Percentiles rank a stretch among this genome's conserved stretches.
These are phyloP conservation scores for Nasonia longicornis DNA, from an alignment of 1,140 invertebrate species.

Conservation along the genomic window DNA sequence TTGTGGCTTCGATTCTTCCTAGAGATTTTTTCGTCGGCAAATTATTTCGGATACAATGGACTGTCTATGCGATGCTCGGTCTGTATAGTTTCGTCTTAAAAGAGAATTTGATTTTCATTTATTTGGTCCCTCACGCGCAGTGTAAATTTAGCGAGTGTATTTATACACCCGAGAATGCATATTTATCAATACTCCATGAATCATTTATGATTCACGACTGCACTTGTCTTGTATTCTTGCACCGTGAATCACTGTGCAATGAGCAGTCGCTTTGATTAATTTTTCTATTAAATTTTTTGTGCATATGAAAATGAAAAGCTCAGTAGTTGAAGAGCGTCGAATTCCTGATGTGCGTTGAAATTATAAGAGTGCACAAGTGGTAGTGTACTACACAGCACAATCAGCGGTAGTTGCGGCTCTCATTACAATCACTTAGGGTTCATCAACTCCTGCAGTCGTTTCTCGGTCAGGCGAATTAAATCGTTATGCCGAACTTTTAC, in stretches of 20 bases:
- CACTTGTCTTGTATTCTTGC: not conserved
- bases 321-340: too few relatives aligned
- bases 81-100: not conserved
- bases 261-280: not conserved
- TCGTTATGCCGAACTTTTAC: slow-evolving; percentile 5
- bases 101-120: not conserved
- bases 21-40: not conserved
- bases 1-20: not conserved
- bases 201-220: not conserved
- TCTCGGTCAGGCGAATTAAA: slow-evolving; percentile 26
- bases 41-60: too few relatives aligned
- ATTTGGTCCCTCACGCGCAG: not conserved
- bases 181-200: not conserved
- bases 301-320: not conserved
- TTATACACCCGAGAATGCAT: not conserved
- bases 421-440: slow-evolving; percentile 6
- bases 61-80: too few relatives aligned
- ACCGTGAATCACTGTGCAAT: not conserved
- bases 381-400: not conserved
- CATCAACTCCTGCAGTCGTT: slow-evolving; percentile 22
- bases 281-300: not conserved
- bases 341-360: too few relatives aligned
- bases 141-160: not conserved
- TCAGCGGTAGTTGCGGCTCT: not conserved
- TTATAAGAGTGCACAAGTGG: too few relatives aligned